Conservation (phyloP, 2,797 vertebrate genomes). For the Melanotaenia maccullochi region DNA sequence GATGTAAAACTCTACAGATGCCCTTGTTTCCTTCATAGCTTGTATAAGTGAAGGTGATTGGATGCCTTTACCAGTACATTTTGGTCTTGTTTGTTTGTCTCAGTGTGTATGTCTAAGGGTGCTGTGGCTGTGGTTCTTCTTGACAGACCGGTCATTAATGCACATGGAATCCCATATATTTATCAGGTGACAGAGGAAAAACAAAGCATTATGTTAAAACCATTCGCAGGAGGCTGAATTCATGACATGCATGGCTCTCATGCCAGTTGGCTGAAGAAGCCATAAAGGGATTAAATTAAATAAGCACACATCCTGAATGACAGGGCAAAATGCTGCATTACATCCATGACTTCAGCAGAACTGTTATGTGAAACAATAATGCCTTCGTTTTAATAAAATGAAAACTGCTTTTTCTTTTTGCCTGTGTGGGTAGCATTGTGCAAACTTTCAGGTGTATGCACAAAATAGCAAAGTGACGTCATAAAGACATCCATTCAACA, state of each 20-base stretch:
- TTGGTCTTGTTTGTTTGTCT: background rate
- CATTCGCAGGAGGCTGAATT: conserved; percentile 55
- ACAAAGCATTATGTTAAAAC: conserved; percentile 59
- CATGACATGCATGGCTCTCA: conserved; percentile 46
- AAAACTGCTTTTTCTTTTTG: conserved; percentile 18
- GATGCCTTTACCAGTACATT: background rate
- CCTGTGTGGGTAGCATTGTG: background rate
- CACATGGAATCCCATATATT: conserved; percentile 47
- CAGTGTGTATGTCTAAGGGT: background rate
- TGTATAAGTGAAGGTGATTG: background rate
- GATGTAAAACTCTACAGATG: conserved; percentile 28
- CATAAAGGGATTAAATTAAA: conserved; percentile 67
- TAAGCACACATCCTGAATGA: conserved; percentile 55
- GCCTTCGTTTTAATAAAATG: conserved; percentile 47
- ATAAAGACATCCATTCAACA: conserved; percentile 56
- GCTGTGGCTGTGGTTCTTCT: conserved; percentile 4
- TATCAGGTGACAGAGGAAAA: conserved; percentile 51
- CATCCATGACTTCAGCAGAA: conserved; percentile 31
- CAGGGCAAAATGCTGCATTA: conserved; percentile 37
- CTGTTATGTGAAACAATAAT: conserved; percentile 22
- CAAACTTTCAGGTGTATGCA: background rate
- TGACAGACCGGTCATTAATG: conserved; percentile 67
- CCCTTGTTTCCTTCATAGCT: background rate
- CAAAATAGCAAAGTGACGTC: conserved; percentile 27
- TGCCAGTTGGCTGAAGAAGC: conserved; percentile 55